Base-by-base conservation (phyloP, 2,113 vertebrate genomes). In the Xenopus borealis region DNA sequence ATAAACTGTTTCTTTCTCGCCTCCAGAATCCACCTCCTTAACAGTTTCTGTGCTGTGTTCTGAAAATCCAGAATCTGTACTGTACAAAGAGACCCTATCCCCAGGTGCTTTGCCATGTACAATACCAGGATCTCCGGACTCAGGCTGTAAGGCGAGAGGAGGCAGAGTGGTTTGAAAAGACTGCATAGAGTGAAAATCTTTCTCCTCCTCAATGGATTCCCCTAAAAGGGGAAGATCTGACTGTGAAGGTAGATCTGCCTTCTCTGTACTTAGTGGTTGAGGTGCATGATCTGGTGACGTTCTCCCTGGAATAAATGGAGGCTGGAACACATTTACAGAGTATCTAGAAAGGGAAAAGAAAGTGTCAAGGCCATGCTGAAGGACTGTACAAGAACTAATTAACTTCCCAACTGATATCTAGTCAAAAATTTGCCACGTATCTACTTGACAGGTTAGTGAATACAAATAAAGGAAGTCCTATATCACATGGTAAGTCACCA, bases 301-400 rank as follows among this genome's bases (percentile, higher is more conserved):
- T 69, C 95, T 90, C 18, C 93, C 95, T 7, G 95, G 92, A 84
- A 97, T 94, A 86, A 94, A 96, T 0, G 97, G 97, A 59, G 97
- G 97, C 86, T 98, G 96, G 88, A 99, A 99, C 71, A 99, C 97
- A 0, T 95, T 95, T 79, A 99, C 94, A 0, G 96, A 98, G 86
- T 97, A 99, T 89, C 91, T 93, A 78, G 14, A 9, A 17, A 53
- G 40, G 63, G 57, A 73, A 12, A 11, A 46, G 62, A 10, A 7
- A 33, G 57, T 59, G 72, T 57, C 83, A 66, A 79, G 61, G 16
- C 7, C 7, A 40, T 40, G 33, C 33, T 40, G 33, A 40, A 40
- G 33, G 23, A 27, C 23, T 27, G 23, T 27, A 59, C 10, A 53
- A n/a, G n/a, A n/a, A 14, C 30, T 7, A 3, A 7, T 33, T 3